These are phyloP conservation scores for Anorthoa munda DNA, from an alignment of 2,888 invertebrate species.

Conservation along the genomic window DNA sequence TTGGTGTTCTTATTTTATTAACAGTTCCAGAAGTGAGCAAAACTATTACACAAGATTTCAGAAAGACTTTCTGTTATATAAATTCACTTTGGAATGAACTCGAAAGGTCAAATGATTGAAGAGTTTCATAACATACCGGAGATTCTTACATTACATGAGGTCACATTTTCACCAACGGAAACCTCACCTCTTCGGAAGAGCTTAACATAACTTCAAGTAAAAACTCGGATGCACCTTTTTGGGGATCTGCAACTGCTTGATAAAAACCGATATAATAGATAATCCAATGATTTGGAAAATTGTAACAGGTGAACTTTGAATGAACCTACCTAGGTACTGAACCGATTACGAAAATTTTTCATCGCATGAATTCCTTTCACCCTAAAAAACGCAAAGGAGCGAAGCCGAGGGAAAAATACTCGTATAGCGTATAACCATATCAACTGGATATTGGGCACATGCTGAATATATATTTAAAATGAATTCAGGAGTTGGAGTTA, in stretches of 20 bases:
- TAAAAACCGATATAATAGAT: background rate
- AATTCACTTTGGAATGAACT: constrained; percentile 4
- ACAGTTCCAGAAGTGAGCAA: background rate
- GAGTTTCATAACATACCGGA: constrained; percentile 19
- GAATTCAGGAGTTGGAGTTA: too few relatives aligned
- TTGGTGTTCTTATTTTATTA: background rate
- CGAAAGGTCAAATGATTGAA: constrained; percentile 17
- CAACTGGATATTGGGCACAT: background rate
- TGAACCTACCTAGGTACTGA: too few relatives aligned
- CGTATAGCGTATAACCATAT: too few relatives aligned
- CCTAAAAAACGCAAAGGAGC: too few relatives aligned
- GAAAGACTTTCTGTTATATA: background rate
- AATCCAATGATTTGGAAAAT: too few relatives aligned
- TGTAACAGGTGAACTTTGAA: too few relatives aligned
- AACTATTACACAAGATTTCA: background rate
- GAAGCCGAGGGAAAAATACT: too few relatives aligned
- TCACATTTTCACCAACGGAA: constrained; percentile 49
- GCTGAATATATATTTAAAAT: too few relatives aligned
- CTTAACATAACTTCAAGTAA: constrained; percentile 45
- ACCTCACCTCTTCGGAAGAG: constrained; percentile 55
- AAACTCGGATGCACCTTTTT: constrained; percentile 20
- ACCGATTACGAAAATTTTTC: too few relatives aligned
- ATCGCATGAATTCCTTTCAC: too few relatives aligned
- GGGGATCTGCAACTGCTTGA: background rate
- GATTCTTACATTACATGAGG: constrained; percentile 29